phyloP scores from a whole-genome alignment of 2,113 vertebrate genomes.

The Oreochromis niloticus region DNA sequence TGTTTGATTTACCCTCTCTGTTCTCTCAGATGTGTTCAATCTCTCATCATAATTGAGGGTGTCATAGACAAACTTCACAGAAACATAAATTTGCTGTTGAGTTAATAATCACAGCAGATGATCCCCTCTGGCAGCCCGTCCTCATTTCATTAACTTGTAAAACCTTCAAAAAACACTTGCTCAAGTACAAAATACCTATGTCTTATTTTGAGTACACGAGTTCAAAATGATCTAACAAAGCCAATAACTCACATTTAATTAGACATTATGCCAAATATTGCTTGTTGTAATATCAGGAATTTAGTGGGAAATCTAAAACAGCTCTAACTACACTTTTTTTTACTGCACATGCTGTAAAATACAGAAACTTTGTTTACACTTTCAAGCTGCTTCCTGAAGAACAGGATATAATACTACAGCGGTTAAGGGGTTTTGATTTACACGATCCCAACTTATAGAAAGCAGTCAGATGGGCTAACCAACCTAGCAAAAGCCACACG shows the following conservation, averaged over 20 bases:
- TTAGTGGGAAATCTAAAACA: neutral
- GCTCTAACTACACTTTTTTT: neutral
- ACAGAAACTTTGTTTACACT: neutral
- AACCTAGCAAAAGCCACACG: neutral
- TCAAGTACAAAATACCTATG: neutral
- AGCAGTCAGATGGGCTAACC: neutral
- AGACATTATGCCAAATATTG: neutral
- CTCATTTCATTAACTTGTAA: neutral
- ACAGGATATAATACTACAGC: neutral
- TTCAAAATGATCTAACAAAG: neutral
- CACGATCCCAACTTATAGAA: neutral
- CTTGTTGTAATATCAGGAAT: neutral
- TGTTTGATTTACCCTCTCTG: neutral
- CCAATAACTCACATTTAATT: neutral
- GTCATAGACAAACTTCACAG: neutral
- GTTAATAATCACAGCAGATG: neutral
- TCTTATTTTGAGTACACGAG: neutral
- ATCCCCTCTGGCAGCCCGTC: neutral
- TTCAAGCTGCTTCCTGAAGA: neutral
- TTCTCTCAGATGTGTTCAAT: neutral
- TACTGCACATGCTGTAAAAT: neutral
- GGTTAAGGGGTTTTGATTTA: neutral
- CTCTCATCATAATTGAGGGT: neutral
- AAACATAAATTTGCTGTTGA: neutral
- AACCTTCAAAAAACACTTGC: neutral